Percentiles rank a stretch among this genome's conserved stretches.
Conservation (phyloP, 2,888 invertebrate genomes). For the Scaptomyza tumidula region DNA sequence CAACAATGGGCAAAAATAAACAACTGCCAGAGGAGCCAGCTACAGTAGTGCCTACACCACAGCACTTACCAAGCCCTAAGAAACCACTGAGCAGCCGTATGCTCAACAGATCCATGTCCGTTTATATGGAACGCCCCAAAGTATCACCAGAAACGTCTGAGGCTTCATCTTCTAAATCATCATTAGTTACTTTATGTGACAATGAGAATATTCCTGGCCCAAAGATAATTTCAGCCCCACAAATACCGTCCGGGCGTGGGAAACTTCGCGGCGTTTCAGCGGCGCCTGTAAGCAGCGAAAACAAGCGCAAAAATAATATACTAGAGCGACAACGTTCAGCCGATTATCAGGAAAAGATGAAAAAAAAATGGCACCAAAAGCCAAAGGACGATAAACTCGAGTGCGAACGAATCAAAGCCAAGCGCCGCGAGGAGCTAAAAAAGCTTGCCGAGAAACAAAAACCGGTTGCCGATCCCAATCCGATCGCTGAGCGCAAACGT, state of each 20-base stretch:
- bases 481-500: constrained; percentile 16
- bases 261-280: constrained; percentile 76
- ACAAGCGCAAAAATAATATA: constrained; percentile 18
- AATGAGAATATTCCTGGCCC: constrained; percentile 43
- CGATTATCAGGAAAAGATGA: constrained; percentile 53
- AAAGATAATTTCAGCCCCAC: constrained; percentile 75
- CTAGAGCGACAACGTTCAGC: constrained; percentile 32
- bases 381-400: constrained; percentile 62
- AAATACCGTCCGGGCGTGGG: constrained; percentile 73
- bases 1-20: background rate
- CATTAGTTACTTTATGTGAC: too few relatives aligned
- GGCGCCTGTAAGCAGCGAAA: constrained; percentile 10
- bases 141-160: background rate
- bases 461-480: background rate
- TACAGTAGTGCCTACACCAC: background rate
- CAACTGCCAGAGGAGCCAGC: background rate
- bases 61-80: background rate
- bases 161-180: background rate
- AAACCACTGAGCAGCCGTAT: constrained; percentile 4
- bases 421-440: constrained; percentile 76
- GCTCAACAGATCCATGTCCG: constrained; percentile 33
- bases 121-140: constrained; percentile 21
- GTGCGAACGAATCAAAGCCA: constrained; percentile 57
- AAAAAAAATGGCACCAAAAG: constrained; percentile 79
- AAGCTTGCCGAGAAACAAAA: constrained; percentile 69